Evolutionary conservation across 2,797 vertebrate species (phyloP), one percentile per base, ranked within the genome.

Genomic region (Aphelocoma californica): DNA sequence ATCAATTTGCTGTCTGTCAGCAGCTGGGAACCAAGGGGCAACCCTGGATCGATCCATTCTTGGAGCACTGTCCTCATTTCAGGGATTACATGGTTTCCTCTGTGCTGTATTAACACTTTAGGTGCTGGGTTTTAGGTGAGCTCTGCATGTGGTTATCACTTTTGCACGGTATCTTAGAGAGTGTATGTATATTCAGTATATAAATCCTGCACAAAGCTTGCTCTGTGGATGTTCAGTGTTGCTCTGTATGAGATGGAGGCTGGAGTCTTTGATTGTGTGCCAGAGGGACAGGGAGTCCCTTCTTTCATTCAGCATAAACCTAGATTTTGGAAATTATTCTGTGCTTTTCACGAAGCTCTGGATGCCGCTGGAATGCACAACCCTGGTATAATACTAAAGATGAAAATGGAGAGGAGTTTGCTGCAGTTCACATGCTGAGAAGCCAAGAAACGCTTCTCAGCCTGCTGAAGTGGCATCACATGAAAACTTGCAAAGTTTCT

Each of bases 1-100:
- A 92, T 86, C 92, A 53, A 34, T 81, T 70, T 72, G 82, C 74
- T 78, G 21, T 86, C 86, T 58, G n/a, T 88, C 81, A 89, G 72
- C 70, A 58, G 23, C 53, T 34, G 88, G 61, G 61, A 83, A 79
- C 72, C 56, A 93, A 92, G 91, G 86, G 93, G 84, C 67, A 96
- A 6, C 86, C 88, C 83, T 82, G 65, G 75, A 94, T 91, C 44
- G 57, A 93, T 88, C 32, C 1, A 0, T 86, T 86, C 86, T 79
- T 79, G 88, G 91, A 91, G 58, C 67, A 8, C 65, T 36, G 84
- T 90, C 54, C 88, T 94, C 56, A 2, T 82, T 95, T 87, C 88
- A 50, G 86, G 91, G 71, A 86, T 89, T 71, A 56, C 66, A 73
- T 24, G 5, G 1, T 73, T 95, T 93, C 48, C 71, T 26, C 65